Base-by-base conservation (phyloP, 2,113 vertebrate genomes). In the Ailurus styani region DNA sequence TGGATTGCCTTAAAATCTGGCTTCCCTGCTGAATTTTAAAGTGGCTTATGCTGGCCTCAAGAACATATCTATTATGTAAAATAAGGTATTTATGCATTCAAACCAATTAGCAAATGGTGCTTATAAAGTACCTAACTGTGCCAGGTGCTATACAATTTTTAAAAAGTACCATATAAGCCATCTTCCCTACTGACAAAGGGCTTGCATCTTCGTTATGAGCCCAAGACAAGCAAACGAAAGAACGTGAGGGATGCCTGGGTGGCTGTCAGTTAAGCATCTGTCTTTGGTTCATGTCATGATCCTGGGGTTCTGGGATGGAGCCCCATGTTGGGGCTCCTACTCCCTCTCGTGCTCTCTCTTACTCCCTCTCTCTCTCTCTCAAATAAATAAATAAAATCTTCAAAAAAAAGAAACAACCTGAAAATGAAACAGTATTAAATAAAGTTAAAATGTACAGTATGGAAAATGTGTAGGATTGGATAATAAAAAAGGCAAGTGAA, bases 21-120 rank as follows among this genome's bases (percentile, higher is more conserved):
- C 31, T 96, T 18, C 62, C 29, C 27, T 87, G 83, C 42, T 87
- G 37, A 87, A 94, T 90, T 92, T 95, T 90, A 84, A 79, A 97
- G 81, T 94, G 73, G 40, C 8, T 87, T 94, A 57, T 87, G 27
- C 37, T 29, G 25, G 29, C 60, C 60, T 73, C 25, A 57, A 84
- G 50, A 83, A 73, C 23, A 72, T 7, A 73, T 78, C 72, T 90
- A 54, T 79, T 68, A 81, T 77, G 55, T 91, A 95, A 96, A 96
- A 90, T 81, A 89, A 81, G 27, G 21, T 83, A 81, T 79, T 79
- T 93, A 88, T 70, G 54, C 77, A 88, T 54, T 93, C 45, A 91
- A 85, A 81, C n/a, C 27, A 40, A 88, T 90, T 87, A 96, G 31
- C 50, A 93, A 85, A n/a, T 93, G 17, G 42, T 91, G 13, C 91